These are phyloP conservation scores for Apodemia duryi DNA, from an alignment of 2,888 invertebrate genomes.

Conservation along the genomic window DNA sequence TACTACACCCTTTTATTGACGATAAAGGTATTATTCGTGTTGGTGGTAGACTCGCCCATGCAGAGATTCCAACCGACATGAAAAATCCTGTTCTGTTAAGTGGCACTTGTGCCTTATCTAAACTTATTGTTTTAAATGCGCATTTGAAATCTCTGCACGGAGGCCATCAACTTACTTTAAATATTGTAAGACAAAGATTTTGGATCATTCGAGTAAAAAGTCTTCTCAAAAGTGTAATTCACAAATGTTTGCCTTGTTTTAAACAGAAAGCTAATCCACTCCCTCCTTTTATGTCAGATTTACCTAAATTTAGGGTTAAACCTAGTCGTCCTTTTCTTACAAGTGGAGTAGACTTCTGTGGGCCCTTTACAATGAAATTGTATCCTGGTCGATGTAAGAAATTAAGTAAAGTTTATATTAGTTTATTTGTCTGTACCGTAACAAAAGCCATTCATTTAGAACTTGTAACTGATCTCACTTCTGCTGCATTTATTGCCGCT, in stretches of 20 bases:
- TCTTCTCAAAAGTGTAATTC: background rate
- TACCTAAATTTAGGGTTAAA: background rate
- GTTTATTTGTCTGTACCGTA: constrained; percentile 18
- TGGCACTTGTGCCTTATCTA: background rate
- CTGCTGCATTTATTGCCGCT: background rate
- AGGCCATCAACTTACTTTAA: background rate
- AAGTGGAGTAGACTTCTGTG: constrained; percentile 18
- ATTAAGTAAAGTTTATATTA: constrained; percentile 8
- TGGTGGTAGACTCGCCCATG: too few species aligned
- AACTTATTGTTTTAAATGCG: background rate
- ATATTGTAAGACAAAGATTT: background rate
- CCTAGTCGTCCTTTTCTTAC: background rate
- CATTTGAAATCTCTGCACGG: background rate
- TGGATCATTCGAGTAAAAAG: background rate
- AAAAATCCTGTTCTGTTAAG: background rate
- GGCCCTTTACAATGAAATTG: constrained; percentile 18
- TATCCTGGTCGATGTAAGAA: constrained; percentile 20
- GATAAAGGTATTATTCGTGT: too few species aligned
- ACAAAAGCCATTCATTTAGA: constrained; percentile 19
- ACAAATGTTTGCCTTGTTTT: background rate
- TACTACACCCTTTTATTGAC: too few species aligned
- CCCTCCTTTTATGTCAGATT: background rate
- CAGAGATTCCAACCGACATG: background rate
- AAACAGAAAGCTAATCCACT: background rate
- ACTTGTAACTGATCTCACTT: constrained; percentile 8